Evolutionary conservation across 2,888 invertebrate species (phyloP), one percentile per base, ranked within the genome.

Genomic region (Pomacea canaliculata): DNA sequence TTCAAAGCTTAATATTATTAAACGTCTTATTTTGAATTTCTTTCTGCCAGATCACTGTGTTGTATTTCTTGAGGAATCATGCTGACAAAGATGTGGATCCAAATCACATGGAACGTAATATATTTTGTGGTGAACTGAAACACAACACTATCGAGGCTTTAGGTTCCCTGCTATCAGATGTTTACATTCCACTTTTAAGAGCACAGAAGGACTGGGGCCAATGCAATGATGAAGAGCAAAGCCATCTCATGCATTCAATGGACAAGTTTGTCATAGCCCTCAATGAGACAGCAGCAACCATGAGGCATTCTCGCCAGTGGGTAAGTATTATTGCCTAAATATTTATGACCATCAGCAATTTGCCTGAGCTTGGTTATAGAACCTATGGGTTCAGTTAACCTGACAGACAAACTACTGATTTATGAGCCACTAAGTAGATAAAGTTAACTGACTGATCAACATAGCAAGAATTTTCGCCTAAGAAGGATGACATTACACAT

Each of bases 71-170:
- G 37, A 78, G 90, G 73, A 86, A 87, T 63, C 82, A 86, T 71
- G 84, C 85, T 9, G 88, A 87, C 51, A 87, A 85, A 79, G 90
- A 89, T 83, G 89, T 91, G 62, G 89, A 89, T 77, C 79, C 85
- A 7, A 83, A 80, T 23, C 83, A 86, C 63, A 89, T 90, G 83
- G 88, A 90, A 72, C 84, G 85, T 76, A 90, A 90, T 79, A 85
- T 91, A 8, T 89, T 87, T 74, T 90, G 90, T 83, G 91, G 91
- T 8, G 90, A 90, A 81, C 83, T 91, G 23, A 91, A 91, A 80
- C 89, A 89, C 71, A 88, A 89, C 76, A 86, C 88, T 12, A 85
- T 91, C 23, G 89, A 89, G 76, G 87, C 86, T 51, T 79, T 91
- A 13, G 86, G 85, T 66, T 82, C 87, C n/a, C 79, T 90, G 23